phyloP scores from a whole-genome alignment of 2,797 vertebrate species.

The Philypnodon macrostomus region DNA sequence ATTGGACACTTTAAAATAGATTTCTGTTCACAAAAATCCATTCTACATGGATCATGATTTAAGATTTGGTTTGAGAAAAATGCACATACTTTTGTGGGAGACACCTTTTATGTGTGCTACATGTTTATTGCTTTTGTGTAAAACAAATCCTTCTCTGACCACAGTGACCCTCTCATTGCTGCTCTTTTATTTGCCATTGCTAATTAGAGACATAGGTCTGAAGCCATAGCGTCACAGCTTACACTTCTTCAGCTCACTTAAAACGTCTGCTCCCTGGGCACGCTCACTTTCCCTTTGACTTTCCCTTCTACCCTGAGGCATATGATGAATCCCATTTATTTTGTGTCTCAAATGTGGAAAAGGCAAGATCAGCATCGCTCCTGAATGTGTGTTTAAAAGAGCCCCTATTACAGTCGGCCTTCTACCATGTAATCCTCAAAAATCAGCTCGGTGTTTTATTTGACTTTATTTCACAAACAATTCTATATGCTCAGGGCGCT shows the following conservation, averaged over 20 bases:
- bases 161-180: conserved; percentile 11
- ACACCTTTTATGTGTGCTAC: conserved; percentile 21
- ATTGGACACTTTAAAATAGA: too few relatives aligned
- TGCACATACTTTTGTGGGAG: conserved; percentile 11
- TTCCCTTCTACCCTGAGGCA: conserved; percentile 11
- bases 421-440: too few relatives aligned
- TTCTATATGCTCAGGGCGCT: too few relatives aligned
- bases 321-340: conserved; percentile 33
- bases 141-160: conserved; percentile 46
- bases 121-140: conserved; percentile 42
- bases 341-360: conserved; percentile 41
- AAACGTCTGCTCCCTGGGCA: conserved; percentile 4
- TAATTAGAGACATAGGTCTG: conserved; percentile 56
- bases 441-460: too few relatives aligned
- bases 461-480: too few relatives aligned
- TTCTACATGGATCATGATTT: not conserved
- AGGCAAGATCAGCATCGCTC: too few relatives aligned
- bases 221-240: conserved; percentile 36
- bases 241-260: conserved; percentile 30
- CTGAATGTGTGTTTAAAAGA: too few relatives aligned
- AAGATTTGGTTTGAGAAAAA: not conserved
- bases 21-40: too few relatives aligned
- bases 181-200: conserved; percentile 58
- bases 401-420: too few relatives aligned
- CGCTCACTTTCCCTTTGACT: conserved; percentile 5